phyloP scores from a whole-genome alignment of 1,140 invertebrate genomes.

The Pogonognathellus flavescens region DNA sequence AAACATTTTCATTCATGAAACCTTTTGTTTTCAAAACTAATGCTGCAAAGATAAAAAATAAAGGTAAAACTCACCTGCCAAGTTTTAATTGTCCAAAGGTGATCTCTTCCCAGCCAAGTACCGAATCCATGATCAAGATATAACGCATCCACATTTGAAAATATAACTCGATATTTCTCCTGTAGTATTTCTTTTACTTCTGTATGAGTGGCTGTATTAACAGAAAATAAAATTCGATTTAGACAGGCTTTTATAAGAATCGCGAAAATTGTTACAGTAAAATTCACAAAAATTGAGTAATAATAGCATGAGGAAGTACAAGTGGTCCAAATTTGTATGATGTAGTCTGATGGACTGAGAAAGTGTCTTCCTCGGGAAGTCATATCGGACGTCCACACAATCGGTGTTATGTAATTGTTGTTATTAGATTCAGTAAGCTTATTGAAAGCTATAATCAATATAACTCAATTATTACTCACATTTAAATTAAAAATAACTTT shows the following conservation, averaged over 20 bases:
- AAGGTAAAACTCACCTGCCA: conserved; percentile 58
- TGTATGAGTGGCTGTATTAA: conserved; percentile 59
- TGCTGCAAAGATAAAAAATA: background rate
- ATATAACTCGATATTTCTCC: conserved; percentile 67
- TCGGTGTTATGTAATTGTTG: conserved; percentile 75
- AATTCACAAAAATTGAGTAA: background rate
- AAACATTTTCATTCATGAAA: background rate
- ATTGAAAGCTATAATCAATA: conserved; percentile 57
- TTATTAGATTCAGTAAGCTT: conserved; percentile 68
- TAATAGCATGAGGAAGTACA: conserved; percentile 70
- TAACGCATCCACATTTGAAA: conserved; percentile 68
- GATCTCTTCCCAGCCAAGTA: conserved; percentile 57
- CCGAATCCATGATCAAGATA: conserved; percentile 68
- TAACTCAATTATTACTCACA: background rate
- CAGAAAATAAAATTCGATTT: background rate
- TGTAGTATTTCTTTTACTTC: conserved; percentile 76
- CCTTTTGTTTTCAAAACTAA: no score
- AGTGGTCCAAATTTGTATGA: conserved; percentile 77
- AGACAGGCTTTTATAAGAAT: no score
- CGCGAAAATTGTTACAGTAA: background rate
- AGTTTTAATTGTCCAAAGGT: conserved; percentile 64
- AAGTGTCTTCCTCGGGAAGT: conserved; percentile 78
- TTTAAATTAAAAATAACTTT: background rate
- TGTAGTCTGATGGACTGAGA: conserved; percentile 68
- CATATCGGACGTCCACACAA: conserved; percentile 86